Percentiles rank a stretch among this genome's conserved stretches.
These are phyloP conservation scores for Brachycybe producta DNA, from an alignment of 2,888 invertebrate genomes.

Conservation along the genomic window DNA sequence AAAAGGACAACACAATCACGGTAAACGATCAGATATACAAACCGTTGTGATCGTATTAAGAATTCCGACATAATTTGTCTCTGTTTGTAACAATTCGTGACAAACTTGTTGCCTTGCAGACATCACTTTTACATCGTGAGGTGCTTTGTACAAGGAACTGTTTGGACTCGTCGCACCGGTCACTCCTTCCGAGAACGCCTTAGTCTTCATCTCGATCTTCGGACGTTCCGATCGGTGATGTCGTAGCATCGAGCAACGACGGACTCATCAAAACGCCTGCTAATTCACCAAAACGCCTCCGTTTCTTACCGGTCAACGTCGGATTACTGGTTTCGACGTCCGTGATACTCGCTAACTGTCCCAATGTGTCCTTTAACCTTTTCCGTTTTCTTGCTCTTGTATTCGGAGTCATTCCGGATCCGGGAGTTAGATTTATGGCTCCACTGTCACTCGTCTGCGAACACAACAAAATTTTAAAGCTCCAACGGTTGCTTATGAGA, in stretches of 20 bases:
- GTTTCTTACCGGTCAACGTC: constrained; percentile 39
- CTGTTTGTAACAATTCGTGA: constrained; percentile 87
- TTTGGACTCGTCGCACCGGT: no score
- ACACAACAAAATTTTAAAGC: no score
- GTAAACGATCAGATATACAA: no score
- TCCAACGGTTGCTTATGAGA: no score
- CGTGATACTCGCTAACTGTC: constrained; percentile 38
- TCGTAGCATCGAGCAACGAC: constrained; percentile 77
- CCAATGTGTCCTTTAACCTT: constrained; percentile 50
- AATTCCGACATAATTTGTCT: constrained; percentile 93
- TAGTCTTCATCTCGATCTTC: no score
- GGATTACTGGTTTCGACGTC: constrained; percentile 20
- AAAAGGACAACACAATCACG: no score
- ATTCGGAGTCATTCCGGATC: constrained; percentile 23
- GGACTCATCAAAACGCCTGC: constrained; percentile 71
- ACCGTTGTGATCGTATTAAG: constrained; percentile 81
- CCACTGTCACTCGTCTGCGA: no score
- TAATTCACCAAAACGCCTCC: constrained; percentile 75
- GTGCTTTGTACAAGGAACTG: no score
- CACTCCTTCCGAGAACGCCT: no score
- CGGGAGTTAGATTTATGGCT: no score
- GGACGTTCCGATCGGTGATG: constrained; percentile 65
- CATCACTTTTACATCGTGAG: constrained; percentile 46
- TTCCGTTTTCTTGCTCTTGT: constrained; percentile 60
- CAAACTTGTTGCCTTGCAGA: constrained; percentile 70